Base-by-base conservation (phyloP, 2,797 vertebrate species). In the Pelobates cultripes region DNA sequence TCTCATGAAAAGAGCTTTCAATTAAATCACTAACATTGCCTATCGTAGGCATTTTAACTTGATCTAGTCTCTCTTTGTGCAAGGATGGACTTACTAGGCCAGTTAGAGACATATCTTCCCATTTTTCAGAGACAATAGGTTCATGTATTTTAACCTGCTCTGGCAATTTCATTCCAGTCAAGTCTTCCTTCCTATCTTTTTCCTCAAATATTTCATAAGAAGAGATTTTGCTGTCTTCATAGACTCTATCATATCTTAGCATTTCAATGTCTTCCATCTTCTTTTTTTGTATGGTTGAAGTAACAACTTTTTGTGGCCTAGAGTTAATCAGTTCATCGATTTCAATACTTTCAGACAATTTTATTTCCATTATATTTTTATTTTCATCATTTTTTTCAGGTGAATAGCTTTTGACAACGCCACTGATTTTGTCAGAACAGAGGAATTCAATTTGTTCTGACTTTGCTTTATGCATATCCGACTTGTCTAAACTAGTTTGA, bases 91-190 rank as follows among this genome's bases (percentile, higher is more conserved):
- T 45, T 44, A 28, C n/a, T 43, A 73, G 41, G 8, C 12, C 57
- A 12, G 53, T 55, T 42, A 57, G n/a, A 73, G 28, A 73, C 17
- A 57, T 5, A 0, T n/a, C 57, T 44, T 44, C 4, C 6, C 9
- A 14, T 14, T 15, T 63, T 14, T 75, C 15, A 75, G 81, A 0
- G 70, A 83, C 79, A 76, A 78, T n/a, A 92, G 91, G 17, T 77
- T 87, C 9, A 82, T 73, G 15, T 2, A 40, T 10, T 13, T 28
- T 40, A 15, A 3, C 60, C 5, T 6, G 14, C 53, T 40, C 70
- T 72, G n/a, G n/a, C 28, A 40, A 64, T 64, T 40, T 7, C 28
- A 64, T 64, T 64, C 5, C 61, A 4, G 1, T 4, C 55, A 12
- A 12, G 8, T 78, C 47, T 4, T 72, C 61, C 43, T 64, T 40